Base-by-base conservation (phyloP, 2,113 vertebrate genomes). In the Neopipo cinnamomea region DNA sequence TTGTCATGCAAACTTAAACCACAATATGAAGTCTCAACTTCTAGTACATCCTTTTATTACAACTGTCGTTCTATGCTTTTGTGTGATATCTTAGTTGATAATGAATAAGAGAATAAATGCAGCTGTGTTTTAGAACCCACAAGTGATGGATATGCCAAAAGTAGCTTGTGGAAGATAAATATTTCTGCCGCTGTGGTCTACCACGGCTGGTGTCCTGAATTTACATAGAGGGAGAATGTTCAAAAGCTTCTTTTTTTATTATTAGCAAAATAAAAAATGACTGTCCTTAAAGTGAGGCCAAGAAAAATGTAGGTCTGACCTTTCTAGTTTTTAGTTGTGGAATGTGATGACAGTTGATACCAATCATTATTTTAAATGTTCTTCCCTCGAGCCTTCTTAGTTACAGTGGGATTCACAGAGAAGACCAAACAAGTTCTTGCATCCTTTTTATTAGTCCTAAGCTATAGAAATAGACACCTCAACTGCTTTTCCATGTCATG, bases 181-280 rank as follows among this genome's bases (percentile, higher is more conserved):
- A 93, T 74, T 96, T 95, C 94, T 95, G 93, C 96, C 16, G 27
- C 95, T 98, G 98, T 95, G 97, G 98, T 98, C 96, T 95, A 81
- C 97, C 93, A 62, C 28, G 68, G 91, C 96, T 97, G 68, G 65
- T 95, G 97, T 98, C 97, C 95, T 96, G 95, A 95, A 97, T 97
- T 95, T 97, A 96, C 96, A 91, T 91, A 97, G 95, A 95, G 78
- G 42, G 53, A 24, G 88, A 97, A 97, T 24, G 77, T 98, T 97
- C 97, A 96, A 95, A 97, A 91, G 92, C 49, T 61, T 88, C 91
- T 96, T 73, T 85, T 91, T 79, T 93, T 91, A 71, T 95, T 96
- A 98, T 97, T 97, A 96, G 90, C 93, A 98, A 98, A 97, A 97
- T 96, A 96, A 95, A 96, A 97, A 96, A 93, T 93, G 82, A 91